phyloP scores from a whole-genome alignment of 2,113 vertebrate species.

The Heloderma charlesbogerti region DNA sequence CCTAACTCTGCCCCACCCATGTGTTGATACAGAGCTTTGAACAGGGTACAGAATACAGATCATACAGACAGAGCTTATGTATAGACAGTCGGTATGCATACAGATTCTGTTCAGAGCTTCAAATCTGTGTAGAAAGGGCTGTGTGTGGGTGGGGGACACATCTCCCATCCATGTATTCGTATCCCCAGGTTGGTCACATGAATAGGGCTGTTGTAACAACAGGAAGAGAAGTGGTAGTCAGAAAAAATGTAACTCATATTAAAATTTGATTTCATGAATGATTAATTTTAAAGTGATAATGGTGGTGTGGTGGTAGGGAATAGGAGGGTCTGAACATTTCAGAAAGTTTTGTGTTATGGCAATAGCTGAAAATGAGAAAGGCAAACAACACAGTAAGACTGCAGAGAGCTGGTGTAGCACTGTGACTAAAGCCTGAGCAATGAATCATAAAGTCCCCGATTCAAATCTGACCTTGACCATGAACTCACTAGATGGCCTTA shows the following conservation, averaged over 20 bases:
- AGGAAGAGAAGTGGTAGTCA: neutral
- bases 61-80: neutral
- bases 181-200: neutral
- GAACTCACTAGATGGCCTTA: neutral
- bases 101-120: neutral
- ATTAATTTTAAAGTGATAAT: neutral
- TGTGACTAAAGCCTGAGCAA: neutral
- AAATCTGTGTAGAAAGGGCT: neutral
- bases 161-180: neutral
- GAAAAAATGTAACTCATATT: neutral
- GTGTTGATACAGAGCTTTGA: neutral
- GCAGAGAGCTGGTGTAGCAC: neutral
- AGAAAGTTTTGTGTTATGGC: constrained; percentile 6
- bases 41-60: neutral
- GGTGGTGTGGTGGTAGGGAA: neutral
- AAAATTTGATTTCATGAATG: neutral
- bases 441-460: neutral
- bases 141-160: neutral
- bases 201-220: neutral
- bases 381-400: neutral
- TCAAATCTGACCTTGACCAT: neutral
- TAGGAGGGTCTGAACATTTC: neutral
- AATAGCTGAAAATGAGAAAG: fast-evolving
- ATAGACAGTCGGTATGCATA: neutral
- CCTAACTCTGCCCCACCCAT: no score